Evolutionary conservation across 2,888 invertebrate species (phyloP), one percentile per base, ranked within the genome.

Genomic region (Desoria tigrina): DNA sequence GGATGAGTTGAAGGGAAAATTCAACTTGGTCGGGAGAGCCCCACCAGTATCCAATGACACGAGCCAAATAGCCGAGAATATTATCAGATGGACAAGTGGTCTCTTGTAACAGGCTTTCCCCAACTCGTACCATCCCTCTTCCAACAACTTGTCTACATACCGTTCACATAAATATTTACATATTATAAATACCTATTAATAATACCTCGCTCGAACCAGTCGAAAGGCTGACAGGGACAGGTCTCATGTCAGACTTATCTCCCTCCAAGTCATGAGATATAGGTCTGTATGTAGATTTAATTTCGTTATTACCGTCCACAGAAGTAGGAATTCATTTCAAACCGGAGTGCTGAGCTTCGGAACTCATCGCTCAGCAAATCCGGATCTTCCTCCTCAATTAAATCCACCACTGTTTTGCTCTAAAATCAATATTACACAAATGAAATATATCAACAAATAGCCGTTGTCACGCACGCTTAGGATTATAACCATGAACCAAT

Each of bases 261-360:
- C n/a, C n/a, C n/a, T n/a, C n/a, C n/a, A n/a, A n/a, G n/a, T n/a
- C n/a, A n/a, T n/a, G n/a, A n/a, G n/a, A n/a, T n/a, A n/a, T n/a
- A n/a, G n/a, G n/a, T n/a, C n/a, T n/a, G n/a, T n/a, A n/a, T n/a
- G n/a, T n/a, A n/a, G n/a, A n/a, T n/a, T n/a, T n/a, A n/a, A n/a
- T n/a, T 39, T 11, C 16, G 16, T 45, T 45, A 45, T 6, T 50
- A 66, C 66, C 67, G 42, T 24, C 61, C 62, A n/a, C 64, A 59
- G 50, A 68, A 68, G 50, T 68, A 65, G 14, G 62, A 50, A 42
- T 68, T 68, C 50, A 68, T 51, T 45, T 68, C 68, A 21, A 62
- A 18, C 1, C 68, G 42, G 1, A 68, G 55, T 9, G 57, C 53
- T 16, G 32, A 24, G 1, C 61, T 59, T 24, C 42, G 53, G 42